These are phyloP conservation scores for Meta bourneti DNA, from an alignment of 2,888 invertebrate species.

Conservation along the genomic window DNA sequence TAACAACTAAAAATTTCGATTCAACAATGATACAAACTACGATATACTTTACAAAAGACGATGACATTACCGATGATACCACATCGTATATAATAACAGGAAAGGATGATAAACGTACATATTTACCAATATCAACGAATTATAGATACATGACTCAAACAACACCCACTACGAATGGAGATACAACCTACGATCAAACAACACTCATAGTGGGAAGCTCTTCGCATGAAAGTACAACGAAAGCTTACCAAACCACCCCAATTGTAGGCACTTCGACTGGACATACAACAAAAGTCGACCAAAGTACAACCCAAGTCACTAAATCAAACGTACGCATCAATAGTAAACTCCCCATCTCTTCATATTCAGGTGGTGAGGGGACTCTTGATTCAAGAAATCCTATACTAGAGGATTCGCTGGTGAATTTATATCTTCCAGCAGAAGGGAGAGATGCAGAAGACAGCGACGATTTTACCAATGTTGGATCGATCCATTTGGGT, in stretches of 20 bases:
- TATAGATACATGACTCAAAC: not conserved
- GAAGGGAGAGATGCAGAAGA: slow-evolving; percentile 8
- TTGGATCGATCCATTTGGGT: slow-evolving; percentile 53
- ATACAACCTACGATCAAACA: not conserved
- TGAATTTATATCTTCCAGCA: slow-evolving; percentile 33
- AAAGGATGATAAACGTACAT: slow-evolving; percentile 2
- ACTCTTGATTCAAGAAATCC: not conserved
- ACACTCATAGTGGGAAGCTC: not conserved
- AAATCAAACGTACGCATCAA: slow-evolving; percentile 50
- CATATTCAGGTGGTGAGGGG: not conserved
- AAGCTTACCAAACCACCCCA: not conserved
- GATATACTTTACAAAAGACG: slow-evolving; percentile 23
- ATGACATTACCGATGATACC: not conserved
- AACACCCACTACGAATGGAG: not conserved
- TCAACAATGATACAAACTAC: slow-evolving; percentile 17
- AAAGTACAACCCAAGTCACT: slow-evolving; percentile 3
- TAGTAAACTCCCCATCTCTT: slow-evolving; percentile 28
- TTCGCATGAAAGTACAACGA: not conserved
- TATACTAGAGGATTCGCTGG: slow-evolving; percentile 22
- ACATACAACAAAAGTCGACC: not conserved
- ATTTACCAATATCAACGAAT: not conserved
- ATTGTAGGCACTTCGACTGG: not conserved
- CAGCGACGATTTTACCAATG: slow-evolving; percentile 47
- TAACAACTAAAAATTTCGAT: not conserved
- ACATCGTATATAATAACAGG: slow-evolving; percentile 9